phyloP scores from a whole-genome alignment of 2,888 invertebrate species.

The Pristionchus mayeri region DNA sequence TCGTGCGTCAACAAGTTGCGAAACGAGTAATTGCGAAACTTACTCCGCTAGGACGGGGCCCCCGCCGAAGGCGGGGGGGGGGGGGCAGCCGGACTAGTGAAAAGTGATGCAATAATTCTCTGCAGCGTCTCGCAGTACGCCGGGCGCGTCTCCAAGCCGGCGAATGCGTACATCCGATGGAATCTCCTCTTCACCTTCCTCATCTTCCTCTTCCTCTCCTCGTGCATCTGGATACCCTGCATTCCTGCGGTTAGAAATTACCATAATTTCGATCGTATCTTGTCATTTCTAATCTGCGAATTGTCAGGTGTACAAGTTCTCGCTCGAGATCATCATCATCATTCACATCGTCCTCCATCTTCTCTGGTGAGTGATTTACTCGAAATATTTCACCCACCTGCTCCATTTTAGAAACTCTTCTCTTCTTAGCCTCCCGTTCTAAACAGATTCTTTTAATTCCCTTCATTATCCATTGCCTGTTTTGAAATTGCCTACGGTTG shows the following conservation, averaged over 20 bases:
- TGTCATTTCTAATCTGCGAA: too few relatives aligned
- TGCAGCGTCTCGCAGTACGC: conserved; percentile 55
- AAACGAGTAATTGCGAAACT: too few relatives aligned
- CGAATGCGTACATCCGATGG: conserved; percentile 69
- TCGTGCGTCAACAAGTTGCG: too few relatives aligned
- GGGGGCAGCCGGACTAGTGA: too few relatives aligned
- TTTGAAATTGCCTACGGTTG: too few relatives aligned
- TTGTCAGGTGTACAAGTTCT: conserved; percentile 58
- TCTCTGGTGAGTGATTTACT: conserved; percentile 56
- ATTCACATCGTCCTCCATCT: conserved; percentile 63
- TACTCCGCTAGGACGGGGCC: too few relatives aligned
- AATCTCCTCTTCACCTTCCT: conserved; percentile 71
- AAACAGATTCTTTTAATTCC: too few relatives aligned
- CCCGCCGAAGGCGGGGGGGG: too few relatives aligned
- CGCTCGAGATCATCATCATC: conserved; percentile 68
- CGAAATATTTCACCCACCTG: too few relatives aligned
- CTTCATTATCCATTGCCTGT: too few relatives aligned
- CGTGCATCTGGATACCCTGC: conserved; percentile 69
- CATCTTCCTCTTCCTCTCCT: conserved; percentile 67
- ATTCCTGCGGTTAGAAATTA: conserved; percentile 55
- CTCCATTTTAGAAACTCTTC: too few relatives aligned
- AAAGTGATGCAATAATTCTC: background rate
- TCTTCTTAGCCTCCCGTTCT: too few relatives aligned
- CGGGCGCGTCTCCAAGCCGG: conserved; percentile 69
- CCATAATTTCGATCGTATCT: background rate